Evolutionary conservation across 37 sponge, comb jelly and placozoan species (phyloP).

Genomic region (Tethya wilhelma): DNA sequence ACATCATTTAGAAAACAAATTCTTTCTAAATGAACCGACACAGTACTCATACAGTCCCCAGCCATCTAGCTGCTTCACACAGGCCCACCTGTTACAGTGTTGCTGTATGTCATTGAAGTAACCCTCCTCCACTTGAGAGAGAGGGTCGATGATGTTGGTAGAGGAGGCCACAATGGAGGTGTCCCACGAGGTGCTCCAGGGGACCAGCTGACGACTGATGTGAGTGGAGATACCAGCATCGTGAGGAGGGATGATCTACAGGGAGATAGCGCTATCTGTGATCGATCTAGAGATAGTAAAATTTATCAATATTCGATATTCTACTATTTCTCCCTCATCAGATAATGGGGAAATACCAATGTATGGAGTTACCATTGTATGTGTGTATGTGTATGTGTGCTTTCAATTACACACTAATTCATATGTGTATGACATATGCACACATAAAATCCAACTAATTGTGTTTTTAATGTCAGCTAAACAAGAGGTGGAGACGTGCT

Average conservation of each 20-base stretch:
- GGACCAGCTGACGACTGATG: constrained; percentile 79
- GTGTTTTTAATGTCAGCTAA: too few species aligned
- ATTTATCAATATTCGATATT: not conserved
- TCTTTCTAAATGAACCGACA: too few species aligned
- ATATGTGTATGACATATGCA: too few species aligned
- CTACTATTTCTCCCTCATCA: not conserved
- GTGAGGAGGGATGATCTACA: constrained; percentile 93
- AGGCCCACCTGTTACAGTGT: constrained; percentile 47
- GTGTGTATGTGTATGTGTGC: too few species aligned
- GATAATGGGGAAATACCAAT: too few species aligned
- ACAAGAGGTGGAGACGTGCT: too few species aligned
- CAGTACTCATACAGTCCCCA: too few species aligned
- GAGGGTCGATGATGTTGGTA: constrained; percentile 76
- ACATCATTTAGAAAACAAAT: too few species aligned
- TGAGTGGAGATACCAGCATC: constrained; percentile 77
- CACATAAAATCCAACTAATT: too few species aligned
- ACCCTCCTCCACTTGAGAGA: constrained; percentile 45
- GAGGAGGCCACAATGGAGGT: constrained; percentile 21
- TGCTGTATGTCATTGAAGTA: constrained; percentile 72
- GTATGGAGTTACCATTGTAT: too few species aligned
- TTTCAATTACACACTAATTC: too few species aligned
- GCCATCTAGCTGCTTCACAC: too few species aligned
- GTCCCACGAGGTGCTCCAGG: constrained; percentile 89
- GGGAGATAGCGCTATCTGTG: not conserved
- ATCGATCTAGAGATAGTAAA: not conserved